Percentiles rank a stretch among this genome's conserved stretches.
Evolutionary conservation across 2,888 invertebrate genomes (phyloP).

Genomic region (Lamellibrachia satsuma): DNA sequence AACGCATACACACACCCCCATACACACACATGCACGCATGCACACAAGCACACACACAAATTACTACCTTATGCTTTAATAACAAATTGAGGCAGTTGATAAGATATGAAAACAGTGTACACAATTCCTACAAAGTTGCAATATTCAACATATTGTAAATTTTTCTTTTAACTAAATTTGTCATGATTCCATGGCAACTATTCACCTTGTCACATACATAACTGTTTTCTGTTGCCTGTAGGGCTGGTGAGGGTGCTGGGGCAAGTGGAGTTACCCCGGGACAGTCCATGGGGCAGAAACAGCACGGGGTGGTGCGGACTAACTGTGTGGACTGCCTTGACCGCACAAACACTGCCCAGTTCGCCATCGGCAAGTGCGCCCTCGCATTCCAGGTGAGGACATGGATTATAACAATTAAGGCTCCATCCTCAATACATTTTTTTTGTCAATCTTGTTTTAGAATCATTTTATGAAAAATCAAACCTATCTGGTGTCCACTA

Average conservation of each 20-base stretch:
- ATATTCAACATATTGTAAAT: neutral
- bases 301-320: slow-evolving; percentile 76
- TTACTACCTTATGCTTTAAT: no score
- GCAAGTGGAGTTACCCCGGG: neutral
- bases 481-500: no score
- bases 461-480: no score
- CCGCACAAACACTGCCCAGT: slow-evolving; percentile 98
- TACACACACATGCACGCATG: neutral
- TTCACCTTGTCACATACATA: neutral
- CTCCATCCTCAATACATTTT: neutral
- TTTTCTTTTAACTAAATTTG: neutral
- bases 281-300: slow-evolving; percentile 43
- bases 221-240: neutral
- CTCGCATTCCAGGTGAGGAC: slow-evolving; percentile 68
- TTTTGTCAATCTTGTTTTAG: no score
- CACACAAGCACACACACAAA: neutral
- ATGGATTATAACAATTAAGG: neutral
- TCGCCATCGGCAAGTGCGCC: slow-evolving; percentile 92
- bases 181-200: neutral
- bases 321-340: slow-evolving; percentile 99
- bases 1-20: neutral
- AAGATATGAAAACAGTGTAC: neutral
- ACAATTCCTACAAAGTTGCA: neutral
- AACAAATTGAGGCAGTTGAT: neutral
- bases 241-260: slow-evolving; percentile 25